Conservation (phyloP, 2,797 vertebrate species). For the Oreortyx pictus region DNA sequence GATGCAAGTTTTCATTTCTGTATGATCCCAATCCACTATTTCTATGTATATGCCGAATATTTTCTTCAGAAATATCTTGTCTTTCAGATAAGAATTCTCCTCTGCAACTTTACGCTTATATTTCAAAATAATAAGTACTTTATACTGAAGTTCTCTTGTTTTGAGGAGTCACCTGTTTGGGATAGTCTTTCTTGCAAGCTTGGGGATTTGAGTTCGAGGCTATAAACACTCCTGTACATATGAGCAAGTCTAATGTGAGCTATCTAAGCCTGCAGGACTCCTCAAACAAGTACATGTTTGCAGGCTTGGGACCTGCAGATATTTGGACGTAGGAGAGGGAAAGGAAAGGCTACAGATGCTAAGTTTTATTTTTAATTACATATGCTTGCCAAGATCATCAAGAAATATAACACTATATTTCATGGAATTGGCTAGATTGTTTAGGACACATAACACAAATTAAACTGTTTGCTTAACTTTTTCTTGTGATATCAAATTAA, state of each 20-base stretch:
- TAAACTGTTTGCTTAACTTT: slow-evolving; percentile 6
- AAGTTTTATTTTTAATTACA: slow-evolving; percentile 33
- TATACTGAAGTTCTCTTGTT: background rate
- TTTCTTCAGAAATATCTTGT: background rate
- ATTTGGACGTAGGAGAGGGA: background rate
- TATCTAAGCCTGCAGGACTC: slow-evolving; percentile 15
- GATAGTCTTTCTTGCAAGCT: background rate
- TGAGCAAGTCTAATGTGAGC: slow-evolving; percentile 39
- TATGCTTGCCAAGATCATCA: background rate
- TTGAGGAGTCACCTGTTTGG: background rate
- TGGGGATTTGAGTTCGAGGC: slow-evolving; percentile 13
- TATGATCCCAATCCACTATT: background rate
- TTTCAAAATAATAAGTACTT: background rate
- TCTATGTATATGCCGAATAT: background rate
- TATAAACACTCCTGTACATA: background rate
- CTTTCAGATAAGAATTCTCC: background rate
- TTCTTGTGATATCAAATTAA: background rate
- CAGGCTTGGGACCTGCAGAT: slow-evolving; percentile 14
- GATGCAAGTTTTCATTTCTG: slow-evolving; percentile 2
- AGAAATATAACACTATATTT: background rate
- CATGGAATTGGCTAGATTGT: background rate
- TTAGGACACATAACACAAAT: background rate
- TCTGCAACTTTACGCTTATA: background rate
- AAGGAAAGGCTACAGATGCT: background rate
- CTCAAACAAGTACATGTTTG: background rate